A percentile compares a stretch with the other conserved stretches of the same genome.
These are phyloP conservation scores for Manduca sexta DNA, from an alignment of 1,140 invertebrate genomes.

Conservation along the genomic window DNA sequence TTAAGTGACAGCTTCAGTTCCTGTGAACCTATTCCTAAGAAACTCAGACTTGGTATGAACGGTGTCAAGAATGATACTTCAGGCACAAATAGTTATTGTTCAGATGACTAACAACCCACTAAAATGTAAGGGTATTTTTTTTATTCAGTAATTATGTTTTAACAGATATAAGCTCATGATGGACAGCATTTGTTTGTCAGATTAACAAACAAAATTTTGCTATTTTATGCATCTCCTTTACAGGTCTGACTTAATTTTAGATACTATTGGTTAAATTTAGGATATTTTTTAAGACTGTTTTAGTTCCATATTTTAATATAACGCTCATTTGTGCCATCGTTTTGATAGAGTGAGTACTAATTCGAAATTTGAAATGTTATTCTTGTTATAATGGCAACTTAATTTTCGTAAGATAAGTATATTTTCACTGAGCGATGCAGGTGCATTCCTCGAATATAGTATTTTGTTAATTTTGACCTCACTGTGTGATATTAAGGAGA, in stretches of 20 bases:
- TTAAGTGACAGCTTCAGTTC: constrained; percentile 44
- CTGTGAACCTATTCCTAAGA: constrained; percentile 53
- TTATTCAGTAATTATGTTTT: too few relatives aligned
- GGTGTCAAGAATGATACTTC: constrained; percentile 38
- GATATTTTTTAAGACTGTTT: background rate
- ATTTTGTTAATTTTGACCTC: too few relatives aligned
- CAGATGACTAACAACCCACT: constrained; percentile 24
- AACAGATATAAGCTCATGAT: too few relatives aligned
- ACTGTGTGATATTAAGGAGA: too few relatives aligned
- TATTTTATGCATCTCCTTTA: too few relatives aligned
- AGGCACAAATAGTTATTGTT: constrained; percentile 41
- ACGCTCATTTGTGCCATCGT: background rate
- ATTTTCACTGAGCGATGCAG: too few relatives aligned
- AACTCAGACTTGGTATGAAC: constrained; percentile 26
- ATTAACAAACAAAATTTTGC: too few relatives aligned
- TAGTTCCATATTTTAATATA: too few relatives aligned
- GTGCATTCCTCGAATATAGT: too few relatives aligned
- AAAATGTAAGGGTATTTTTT: too few relatives aligned
- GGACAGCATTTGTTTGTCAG: too few relatives aligned
- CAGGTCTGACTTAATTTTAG: background rate
- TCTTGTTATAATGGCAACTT: background rate
- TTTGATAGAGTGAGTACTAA: background rate
- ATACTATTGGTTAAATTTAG: background rate
- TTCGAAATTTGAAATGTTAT: background rate
- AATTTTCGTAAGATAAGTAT: too few relatives aligned